Percentiles rank a stretch among this genome's conserved stretches.
These are phyloP conservation scores for Pegoplata infirma DNA, from an alignment of 2,888 invertebrate genomes.

Conservation along the genomic window DNA sequence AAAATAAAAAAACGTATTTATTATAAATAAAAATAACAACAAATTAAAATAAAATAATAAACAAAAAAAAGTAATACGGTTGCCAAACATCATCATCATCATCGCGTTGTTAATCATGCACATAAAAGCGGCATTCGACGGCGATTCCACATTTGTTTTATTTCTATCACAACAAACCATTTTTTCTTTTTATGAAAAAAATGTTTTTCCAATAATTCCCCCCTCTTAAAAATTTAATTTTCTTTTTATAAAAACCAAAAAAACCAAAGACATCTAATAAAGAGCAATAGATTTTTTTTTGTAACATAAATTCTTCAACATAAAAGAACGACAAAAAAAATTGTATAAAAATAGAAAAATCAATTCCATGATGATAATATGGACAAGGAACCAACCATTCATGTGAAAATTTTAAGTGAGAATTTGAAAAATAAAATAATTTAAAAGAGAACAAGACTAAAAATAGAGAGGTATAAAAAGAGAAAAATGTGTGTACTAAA, in stretches of 20 bases:
- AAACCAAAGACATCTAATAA: slow-evolving; percentile 8
- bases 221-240: slow-evolving; percentile 3
- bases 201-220: slow-evolving; percentile 30
- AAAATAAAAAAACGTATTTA: slow-evolving; percentile 27
- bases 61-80: slow-evolving; percentile 32
- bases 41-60: slow-evolving; percentile 47
- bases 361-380: slow-evolving; percentile 62
- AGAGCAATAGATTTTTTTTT: slow-evolving; percentile 31
- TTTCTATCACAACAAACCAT: slow-evolving; percentile 52
- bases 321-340: slow-evolving; percentile 42
- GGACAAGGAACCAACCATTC: slow-evolving; percentile 52
- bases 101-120: slow-evolving; percentile 35
- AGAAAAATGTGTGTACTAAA: background rate
- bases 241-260: background rate
- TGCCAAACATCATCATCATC: slow-evolving; percentile 52
- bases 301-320: slow-evolving; percentile 57
- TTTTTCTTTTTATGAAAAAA: slow-evolving; percentile 29
- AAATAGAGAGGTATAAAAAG: background rate
- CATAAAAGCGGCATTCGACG: slow-evolving; percentile 44
- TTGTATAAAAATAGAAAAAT: slow-evolving; percentile 66
- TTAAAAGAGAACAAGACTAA: background rate
- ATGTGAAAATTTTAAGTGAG: slow-evolving; percentile 42
- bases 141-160: slow-evolving; percentile 29
- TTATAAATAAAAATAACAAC: slow-evolving; percentile 52
- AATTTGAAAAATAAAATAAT: background rate